Conservation (phyloP, 23 tunicate species). For the Trididemnum clinides region DNA sequence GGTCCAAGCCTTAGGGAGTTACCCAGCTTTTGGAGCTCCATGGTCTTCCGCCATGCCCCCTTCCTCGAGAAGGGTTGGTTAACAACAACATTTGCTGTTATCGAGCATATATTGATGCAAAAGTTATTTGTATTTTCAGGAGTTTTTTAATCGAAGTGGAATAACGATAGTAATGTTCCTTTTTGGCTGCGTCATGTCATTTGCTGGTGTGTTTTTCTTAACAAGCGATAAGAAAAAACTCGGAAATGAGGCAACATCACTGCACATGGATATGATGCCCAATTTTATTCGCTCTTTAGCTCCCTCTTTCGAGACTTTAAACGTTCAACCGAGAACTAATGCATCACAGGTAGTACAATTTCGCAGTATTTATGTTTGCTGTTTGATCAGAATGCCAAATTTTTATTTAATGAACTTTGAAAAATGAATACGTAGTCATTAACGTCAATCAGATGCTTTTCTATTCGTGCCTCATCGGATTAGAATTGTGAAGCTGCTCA, state of each 20-base stretch:
- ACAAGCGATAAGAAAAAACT: slow-evolving; percentile 39
- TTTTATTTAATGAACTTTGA: too few species aligned
- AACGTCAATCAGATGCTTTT: too few species aligned
- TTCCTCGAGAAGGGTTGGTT: too few species aligned
- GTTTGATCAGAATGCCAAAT: background rate
- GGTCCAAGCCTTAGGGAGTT: too few species aligned
- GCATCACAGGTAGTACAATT: slow-evolving; percentile 19
- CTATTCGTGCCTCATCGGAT: too few species aligned
- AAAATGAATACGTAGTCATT: too few species aligned
- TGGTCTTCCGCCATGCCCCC: too few species aligned
- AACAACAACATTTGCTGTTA: too few species aligned
- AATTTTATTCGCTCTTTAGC: slow-evolving; percentile 57
- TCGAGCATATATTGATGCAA: too few species aligned
- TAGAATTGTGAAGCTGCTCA: too few species aligned
- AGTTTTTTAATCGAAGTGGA: slow-evolving; percentile 61
- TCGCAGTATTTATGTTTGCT: background rate
- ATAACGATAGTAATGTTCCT: slow-evolving; percentile 71
- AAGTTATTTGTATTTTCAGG: slow-evolving; percentile 22
- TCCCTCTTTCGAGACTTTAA: slow-evolving; percentile 29
- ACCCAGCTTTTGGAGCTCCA: too few species aligned
- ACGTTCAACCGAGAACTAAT: slow-evolving; percentile 39
- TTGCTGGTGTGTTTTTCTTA: slow-evolving; percentile 73
- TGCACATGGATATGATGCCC: slow-evolving; percentile 73
- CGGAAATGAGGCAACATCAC: slow-evolving; percentile 36
- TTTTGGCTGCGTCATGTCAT: slow-evolving; percentile 72